These are phyloP conservation scores for Pangasianodon hypophthalmus DNA, from an alignment of 2,113 vertebrate species.

Conservation along the genomic window DNA sequence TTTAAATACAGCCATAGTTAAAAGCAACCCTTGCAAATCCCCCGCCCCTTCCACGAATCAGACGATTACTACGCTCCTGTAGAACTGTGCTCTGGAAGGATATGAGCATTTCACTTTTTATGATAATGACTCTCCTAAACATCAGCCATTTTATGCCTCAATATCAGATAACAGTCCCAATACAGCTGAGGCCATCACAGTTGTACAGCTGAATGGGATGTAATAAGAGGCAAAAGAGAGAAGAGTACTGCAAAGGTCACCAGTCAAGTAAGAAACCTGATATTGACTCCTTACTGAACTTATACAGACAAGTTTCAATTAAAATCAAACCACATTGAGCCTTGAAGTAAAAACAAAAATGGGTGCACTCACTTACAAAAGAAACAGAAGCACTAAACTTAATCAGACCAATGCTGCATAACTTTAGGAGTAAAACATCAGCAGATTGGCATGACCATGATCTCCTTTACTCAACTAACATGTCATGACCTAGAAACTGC, in stretches of 20 bases:
- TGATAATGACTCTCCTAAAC: slow-evolving; percentile 54
- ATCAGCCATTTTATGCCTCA: slow-evolving; percentile 40
- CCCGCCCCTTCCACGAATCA: not conserved
- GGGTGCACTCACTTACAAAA: not conserved
- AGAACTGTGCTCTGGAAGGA: slow-evolving; percentile 42
- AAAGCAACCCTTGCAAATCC: slow-evolving; percentile 49
- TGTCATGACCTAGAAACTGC: not conserved
- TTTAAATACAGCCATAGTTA: slow-evolving; percentile 60
- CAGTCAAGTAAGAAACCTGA: slow-evolving; percentile 33
- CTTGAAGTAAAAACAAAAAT: not conserved
- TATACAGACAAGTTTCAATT: not conserved
- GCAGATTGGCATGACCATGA: not conserved
- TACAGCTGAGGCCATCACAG: slow-evolving; percentile 40
- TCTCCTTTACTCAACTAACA: slow-evolving; percentile 1
- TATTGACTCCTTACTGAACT: not conserved
- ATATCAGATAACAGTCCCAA: slow-evolving; percentile 46
- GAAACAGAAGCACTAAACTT: not conserved
- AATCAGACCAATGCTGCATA: not conserved
- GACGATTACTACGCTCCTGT: slow-evolving; percentile 10
- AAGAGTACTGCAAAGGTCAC: slow-evolving; percentile 60
- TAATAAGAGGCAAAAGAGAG: slow-evolving; percentile 48
- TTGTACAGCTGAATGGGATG: slow-evolving; percentile 58
- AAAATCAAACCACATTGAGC: slow-evolving; percentile 12
- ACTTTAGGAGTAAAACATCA: not conserved
- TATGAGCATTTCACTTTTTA: slow-evolving; percentile 48